Evolutionary conservation across 30 jellyfish, hydroid and myxozoan species (phyloP).

Genomic region (Hydractinia echinata): DNA sequence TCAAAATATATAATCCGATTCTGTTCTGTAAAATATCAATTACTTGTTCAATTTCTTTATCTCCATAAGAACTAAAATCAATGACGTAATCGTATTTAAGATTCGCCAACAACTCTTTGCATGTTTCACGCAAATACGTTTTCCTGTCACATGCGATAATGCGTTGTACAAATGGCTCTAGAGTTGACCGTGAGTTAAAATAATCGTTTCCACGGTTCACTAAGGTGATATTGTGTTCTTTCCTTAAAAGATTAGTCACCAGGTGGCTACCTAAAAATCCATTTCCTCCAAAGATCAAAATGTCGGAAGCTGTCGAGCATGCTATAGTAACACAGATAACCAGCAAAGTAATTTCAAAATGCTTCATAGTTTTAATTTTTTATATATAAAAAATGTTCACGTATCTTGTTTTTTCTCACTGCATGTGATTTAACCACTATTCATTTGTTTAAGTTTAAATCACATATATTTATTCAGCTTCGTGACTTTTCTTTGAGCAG

Average conservation of each 20-base stretch:
- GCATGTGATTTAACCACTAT: too few relatives aligned
- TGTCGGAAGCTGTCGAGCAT: neutral
- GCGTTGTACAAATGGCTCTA: constrained; percentile 34
- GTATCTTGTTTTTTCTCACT: too few relatives aligned
- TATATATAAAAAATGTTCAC: too few relatives aligned
- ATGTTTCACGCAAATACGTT: constrained; percentile 51
- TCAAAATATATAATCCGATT: constrained; percentile 50
- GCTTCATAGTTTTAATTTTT: too few relatives aligned
- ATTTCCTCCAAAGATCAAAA: constrained; percentile 86
- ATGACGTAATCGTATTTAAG: constrained; percentile 74
- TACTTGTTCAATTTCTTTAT: constrained; percentile 69
- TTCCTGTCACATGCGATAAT: constrained; percentile 75
- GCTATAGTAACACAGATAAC: neutral
- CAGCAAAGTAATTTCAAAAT: too few relatives aligned
- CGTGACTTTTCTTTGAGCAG: too few relatives aligned
- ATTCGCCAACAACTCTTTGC: constrained; percentile 52
- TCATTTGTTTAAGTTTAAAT: too few relatives aligned
- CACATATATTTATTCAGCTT: too few relatives aligned
- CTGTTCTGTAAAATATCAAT: constrained; percentile 63
- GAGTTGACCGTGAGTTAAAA: constrained; percentile 49
- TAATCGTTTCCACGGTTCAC: constrained; percentile 80
- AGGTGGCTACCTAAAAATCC: constrained; percentile 93
- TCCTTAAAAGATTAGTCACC: constrained; percentile 27
- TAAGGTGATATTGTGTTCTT: constrained; percentile 42
- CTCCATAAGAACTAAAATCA: constrained; percentile 80